Evolutionary conservation across 2,113 vertebrate genomes (phyloP), one percentile per base, ranked within the genome.

Genomic region (Larimichthys polyactis): DNA sequence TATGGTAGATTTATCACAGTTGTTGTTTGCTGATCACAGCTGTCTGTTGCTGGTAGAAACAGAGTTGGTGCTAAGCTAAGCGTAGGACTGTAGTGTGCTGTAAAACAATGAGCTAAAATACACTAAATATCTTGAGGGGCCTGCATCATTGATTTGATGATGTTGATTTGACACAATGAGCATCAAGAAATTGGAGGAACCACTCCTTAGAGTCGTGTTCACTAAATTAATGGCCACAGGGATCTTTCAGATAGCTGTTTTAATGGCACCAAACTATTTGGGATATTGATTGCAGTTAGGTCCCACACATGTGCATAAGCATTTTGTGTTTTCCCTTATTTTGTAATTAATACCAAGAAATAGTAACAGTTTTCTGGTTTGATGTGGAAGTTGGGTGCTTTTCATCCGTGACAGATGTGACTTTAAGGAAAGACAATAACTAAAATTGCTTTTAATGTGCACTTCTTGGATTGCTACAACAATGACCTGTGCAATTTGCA

Each of bases 391-490:
- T 79, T 27, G 17, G 49, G n/a, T 44, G 52, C 44, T 67, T 60
- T 81, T 85, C 46, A 70, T 75, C 63, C 5, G 6, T 19, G 8
- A 44, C 62, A 57, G 16, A 72, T 74, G 27, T 46, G 52, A 79
- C 71, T 68, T 82, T n/a, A 66, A 62, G 58, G 32, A 78, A 65
- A 69, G 16, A 29, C 64, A 74, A 67, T 66, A 51, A 54, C 59
- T 54, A 0, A 48, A 89, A 84, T 78, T 57, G 52, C 76, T 54
- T 49, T 4, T 29, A 73, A 65, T 82, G 20, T 63, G n/a, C 62
- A 14, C 43, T 68, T 24, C 57, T 82, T 79, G 82, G 60, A 85
- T 81, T 73, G 83, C 77, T 83, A 64, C 85, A 81, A 86, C 79
- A 84, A 75, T 74, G 66, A 81, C 54, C 75, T 2, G 0, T 55